phyloP scores from a whole-genome alignment of 2,797 vertebrate species.

The Sebastes alutus region DNA sequence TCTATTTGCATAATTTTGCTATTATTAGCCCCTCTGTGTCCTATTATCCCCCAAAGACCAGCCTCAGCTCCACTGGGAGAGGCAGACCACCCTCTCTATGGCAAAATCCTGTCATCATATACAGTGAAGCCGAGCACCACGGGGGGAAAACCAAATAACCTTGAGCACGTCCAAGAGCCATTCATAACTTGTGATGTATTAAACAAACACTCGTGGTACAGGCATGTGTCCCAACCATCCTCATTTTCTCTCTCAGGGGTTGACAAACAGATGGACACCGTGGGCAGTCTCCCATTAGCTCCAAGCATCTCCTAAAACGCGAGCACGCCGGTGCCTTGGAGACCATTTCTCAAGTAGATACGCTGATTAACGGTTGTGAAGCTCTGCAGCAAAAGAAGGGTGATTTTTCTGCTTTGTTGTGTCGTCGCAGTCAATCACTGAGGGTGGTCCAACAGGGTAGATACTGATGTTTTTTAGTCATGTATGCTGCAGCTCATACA shows the following conservation, averaged over 20 bases:
- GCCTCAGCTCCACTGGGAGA: slow-evolving; percentile 7
- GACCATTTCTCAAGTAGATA: slow-evolving; percentile 56
- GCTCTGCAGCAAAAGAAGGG: neutral
- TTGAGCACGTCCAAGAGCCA: slow-evolving; percentile 46
- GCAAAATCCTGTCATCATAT: slow-evolving; percentile 45
- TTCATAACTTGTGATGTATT: slow-evolving; percentile 62
- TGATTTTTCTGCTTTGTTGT: slow-evolving; percentile 20
- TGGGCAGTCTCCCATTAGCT: slow-evolving; percentile 37
- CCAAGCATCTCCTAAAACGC: slow-evolving; percentile 14
- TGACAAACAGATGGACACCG: slow-evolving; percentile 68
- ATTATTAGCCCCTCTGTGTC: slow-evolving; percentile 16
- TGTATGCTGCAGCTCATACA: neutral
- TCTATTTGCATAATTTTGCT: slow-evolving; percentile 27
- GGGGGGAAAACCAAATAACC: slow-evolving; percentile 57
- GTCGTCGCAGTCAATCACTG: slow-evolving; percentile 3
- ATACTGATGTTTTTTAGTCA: neutral
- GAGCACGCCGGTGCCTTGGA: neutral
- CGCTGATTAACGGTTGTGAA: slow-evolving; percentile 26
- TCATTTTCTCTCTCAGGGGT: slow-evolving; percentile 58
- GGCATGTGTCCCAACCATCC: slow-evolving; percentile 48
- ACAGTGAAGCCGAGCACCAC: slow-evolving; percentile 11
- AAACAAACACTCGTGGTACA: slow-evolving; percentile 55
- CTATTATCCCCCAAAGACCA: slow-evolving; percentile 11
- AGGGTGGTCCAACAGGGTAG: slow-evolving; percentile 38
- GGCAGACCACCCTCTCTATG: slow-evolving; percentile 60